Evolutionary conservation across 2,797 vertebrate species (phyloP), one percentile per base, ranked within the genome.

Genomic region (Ctenochaetus hawaiiensis): DNA sequence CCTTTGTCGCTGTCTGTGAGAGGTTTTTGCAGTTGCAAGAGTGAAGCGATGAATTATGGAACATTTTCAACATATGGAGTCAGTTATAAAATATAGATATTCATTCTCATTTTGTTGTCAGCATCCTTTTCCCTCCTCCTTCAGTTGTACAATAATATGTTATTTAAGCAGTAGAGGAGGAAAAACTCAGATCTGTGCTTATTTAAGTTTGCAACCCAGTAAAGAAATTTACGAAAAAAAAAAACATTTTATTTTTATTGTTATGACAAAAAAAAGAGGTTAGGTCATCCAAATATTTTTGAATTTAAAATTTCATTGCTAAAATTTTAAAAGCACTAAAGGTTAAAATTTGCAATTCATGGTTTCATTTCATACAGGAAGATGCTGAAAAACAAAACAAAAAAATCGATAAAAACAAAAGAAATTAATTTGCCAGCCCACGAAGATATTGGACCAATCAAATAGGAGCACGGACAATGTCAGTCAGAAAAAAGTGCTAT

Each of bases 21-120:
- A 58, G 20, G 26, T 22, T 84, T 47, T 77, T 65, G 47, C 44
- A 61, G 39, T n/a, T 49, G 64, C 26, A 58, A 60, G 39, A 75
- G 57, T 41, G 56, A 66, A 57, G 9, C 37, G 2, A 45, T 83
- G 78, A 84, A 87, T 87, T 84, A 78, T 84, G 41, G 65, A 87
- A 37, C 4, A 41, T 65, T 66, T 83, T 61, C 53, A 64, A 66
- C 56, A 70, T 49, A 72, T 59, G 20, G 37, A 52, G 56, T 45
- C 59, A 22, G 43, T 57, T 53, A 87, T 74, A 51, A 78, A 58
- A 84, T 58, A 62, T 65, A 49, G 66, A 76, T 75, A 56, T 72
- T 67, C 14, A 49, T 64, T 72, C 69, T 73, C 2, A 16, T 45
- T 18, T 66, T 12, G 26, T 62, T 59, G 9, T 73, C 44, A 83